Base-by-base conservation (phyloP, 2,113 vertebrate species). In the Melanocharis versteri region DNA sequence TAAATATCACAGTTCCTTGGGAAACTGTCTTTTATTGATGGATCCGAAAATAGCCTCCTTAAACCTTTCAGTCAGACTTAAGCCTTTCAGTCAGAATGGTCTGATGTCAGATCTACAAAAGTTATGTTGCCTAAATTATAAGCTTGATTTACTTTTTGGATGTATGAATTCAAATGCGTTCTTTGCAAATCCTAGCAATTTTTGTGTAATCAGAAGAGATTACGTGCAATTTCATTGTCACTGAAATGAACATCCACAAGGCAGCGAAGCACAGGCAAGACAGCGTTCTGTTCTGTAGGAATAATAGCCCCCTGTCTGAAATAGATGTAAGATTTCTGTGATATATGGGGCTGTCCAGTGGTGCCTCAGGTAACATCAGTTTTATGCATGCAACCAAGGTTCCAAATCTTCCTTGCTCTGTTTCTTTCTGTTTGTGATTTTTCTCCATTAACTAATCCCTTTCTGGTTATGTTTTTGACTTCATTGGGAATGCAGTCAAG, bases 131-230 rank as follows among this genome's bases (percentile, higher is more conserved):
- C 85, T 65, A 89, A 94, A 82, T 92, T 89, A 82, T 81, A 82
- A 95, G 61, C 77, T 89, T 94, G 73, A 70, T 97, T 89, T 94
- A 81, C 64, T 82, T 91, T 94, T 78, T 84, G n/a, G 61, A 87
- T 91, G 10, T 39, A 75, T 64, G 69, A 87, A 94, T 89, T 95
- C 69, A 94, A 92, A 89, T 75, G 44, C 39, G 57, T 92, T 94
- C 89, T 89, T 92, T 85, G 40, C 84, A 95, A 95, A 91, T 91
- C 70, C 78, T 82, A 87, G 73, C 81, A 89, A 96, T 95, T 95
- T 87, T 80, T 39, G 30, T 89, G 83, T 93, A 95, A 94, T 93
- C 76, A 75, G 90, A 86, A 90, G 83, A 93, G 80, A 89, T 87
- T 95, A 89, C 56, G 9, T 73, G 56, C 64, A 89, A 83, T 94